A percentile compares a stretch with the other conserved stretches of the same genome.
phyloP scores from a whole-genome alignment of 2,113 vertebrate genomes.

The Solea senegalensis region DNA sequence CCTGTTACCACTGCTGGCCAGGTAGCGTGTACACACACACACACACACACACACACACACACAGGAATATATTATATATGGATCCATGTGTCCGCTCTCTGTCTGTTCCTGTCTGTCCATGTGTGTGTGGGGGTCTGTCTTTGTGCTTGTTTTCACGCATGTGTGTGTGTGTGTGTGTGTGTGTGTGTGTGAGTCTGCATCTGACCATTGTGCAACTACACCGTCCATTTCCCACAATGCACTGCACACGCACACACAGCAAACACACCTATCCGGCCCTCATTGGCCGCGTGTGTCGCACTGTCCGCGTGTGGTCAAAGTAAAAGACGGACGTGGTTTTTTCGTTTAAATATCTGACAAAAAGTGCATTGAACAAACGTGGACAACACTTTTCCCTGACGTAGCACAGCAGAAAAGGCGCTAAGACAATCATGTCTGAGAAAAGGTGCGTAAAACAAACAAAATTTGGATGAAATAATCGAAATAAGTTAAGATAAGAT shows the following conservation, averaged over 20 bases:
- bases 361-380: too few species aligned
- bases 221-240: constrained; percentile 26
- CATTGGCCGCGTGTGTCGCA: constrained; percentile 5
- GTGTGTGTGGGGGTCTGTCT: constrained; percentile 69
- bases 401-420: too few species aligned
- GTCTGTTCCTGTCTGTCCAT: constrained; percentile 79
- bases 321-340: too few species aligned
- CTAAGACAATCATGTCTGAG: too few species aligned
- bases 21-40: constrained; percentile 85
- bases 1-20: constrained; percentile 99
- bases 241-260: not conserved
- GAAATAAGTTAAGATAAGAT: too few species aligned
- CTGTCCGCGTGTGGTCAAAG: too few species aligned
- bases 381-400: too few species aligned
- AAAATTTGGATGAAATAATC: too few species aligned
- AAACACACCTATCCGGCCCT: not conserved
- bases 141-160: constrained; percentile 54
- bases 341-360: too few species aligned
- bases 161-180: constrained; percentile 30
- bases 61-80: constrained; percentile 80
- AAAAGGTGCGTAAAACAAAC: too few species aligned
- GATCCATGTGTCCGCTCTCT: constrained; percentile 82
- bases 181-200: constrained; percentile 49
- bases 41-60: constrained; percentile 59
- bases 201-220: constrained; percentile 50